A percentile compares a stretch with the other conserved stretches of the same genome.
Conservation (phyloP, 37 sponge, comb jelly and placozoan genomes). For the Beroe forskalii region DNA sequence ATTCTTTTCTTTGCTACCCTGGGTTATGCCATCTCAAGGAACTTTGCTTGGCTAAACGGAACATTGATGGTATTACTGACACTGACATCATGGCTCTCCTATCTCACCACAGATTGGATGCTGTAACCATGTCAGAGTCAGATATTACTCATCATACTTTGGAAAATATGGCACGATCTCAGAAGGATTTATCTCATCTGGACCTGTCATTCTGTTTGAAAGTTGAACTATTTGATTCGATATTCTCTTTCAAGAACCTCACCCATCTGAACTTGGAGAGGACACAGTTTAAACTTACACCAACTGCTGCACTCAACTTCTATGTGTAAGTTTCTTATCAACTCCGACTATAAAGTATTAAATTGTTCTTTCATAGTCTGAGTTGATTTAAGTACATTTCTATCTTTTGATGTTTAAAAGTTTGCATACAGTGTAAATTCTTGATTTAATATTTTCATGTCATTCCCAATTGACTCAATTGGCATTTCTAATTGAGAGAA, state of each 20-base stretch:
- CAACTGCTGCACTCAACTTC: background rate
- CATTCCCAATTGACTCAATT: too few relatives aligned
- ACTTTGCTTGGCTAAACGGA: constrained; percentile 6
- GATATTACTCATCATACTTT: background rate
- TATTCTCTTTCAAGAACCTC: constrained; percentile 15
- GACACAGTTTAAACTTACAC: constrained; percentile 15
- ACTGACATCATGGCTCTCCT: background rate
- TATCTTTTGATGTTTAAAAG: too few relatives aligned
- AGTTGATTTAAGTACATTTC: too few relatives aligned
- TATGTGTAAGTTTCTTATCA: constrained; percentile 12
- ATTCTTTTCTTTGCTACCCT: constrained; percentile 32
- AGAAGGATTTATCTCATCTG: background rate
- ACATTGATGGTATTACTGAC: background rate
- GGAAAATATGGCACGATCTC: background rate
- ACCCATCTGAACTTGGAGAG: constrained; percentile 43
- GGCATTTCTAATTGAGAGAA: too few relatives aligned
- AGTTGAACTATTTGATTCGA: constrained; percentile 22
- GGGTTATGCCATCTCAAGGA: constrained; percentile 18
- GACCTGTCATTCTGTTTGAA: constrained; percentile 50
- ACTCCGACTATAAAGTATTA: too few relatives aligned
- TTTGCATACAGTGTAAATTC: background rate
- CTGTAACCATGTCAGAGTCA: constrained; percentile 30
- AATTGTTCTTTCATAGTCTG: too few relatives aligned
- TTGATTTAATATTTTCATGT: too few relatives aligned
- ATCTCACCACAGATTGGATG: background rate